A percentile compares a stretch with the other conserved stretches of the same genome.
Evolutionary conservation across 1,140 invertebrate genomes (phyloP).

Genomic region (Bombus haemorrhoidalis): DNA sequence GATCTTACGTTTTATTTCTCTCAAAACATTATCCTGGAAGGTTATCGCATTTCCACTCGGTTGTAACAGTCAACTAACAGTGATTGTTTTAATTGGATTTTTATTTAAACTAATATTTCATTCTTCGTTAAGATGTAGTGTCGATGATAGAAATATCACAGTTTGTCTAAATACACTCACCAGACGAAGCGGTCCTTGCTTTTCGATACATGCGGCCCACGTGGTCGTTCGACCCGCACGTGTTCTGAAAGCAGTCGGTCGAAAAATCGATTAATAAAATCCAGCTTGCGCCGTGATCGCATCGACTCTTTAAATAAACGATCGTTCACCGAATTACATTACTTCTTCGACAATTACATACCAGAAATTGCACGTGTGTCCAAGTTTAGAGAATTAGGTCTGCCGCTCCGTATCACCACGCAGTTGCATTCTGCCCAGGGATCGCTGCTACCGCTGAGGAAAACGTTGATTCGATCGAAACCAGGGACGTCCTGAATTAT

Average conservation of each 20-base stretch:
- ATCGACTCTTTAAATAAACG: background rate
- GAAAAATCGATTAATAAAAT: conserved; percentile 43
- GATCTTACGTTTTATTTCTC: background rate
- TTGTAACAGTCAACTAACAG: conserved; percentile 7
- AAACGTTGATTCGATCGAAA: conserved; percentile 59
- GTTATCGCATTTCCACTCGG: conserved; percentile 16
- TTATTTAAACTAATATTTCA: background rate
- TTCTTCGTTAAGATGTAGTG: background rate
- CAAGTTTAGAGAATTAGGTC: conserved; percentile 42
- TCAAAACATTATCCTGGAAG: conserved; percentile 31
- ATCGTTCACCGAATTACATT: background rate
- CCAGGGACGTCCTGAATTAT: conserved; percentile 42
- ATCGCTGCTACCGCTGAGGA: conserved; percentile 52
- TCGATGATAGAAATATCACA: conserved; percentile 38
- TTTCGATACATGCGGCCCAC: conserved; percentile 55
- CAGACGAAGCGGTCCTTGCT: conserved; percentile 23
- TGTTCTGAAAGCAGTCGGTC: conserved; percentile 47
- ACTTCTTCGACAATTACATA: conserved; percentile 32
- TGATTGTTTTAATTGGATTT: background rate
- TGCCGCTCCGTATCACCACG: conserved; percentile 28
- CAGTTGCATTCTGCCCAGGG: conserved; percentile 50
- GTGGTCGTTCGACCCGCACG: conserved; percentile 59
- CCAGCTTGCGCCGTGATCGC: background rate
- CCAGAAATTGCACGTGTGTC: conserved; percentile 40
- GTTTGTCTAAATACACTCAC: conserved; percentile 29